Conservation (phyloP, 1,140 invertebrate genomes). For the Ericerus pela region DNA sequence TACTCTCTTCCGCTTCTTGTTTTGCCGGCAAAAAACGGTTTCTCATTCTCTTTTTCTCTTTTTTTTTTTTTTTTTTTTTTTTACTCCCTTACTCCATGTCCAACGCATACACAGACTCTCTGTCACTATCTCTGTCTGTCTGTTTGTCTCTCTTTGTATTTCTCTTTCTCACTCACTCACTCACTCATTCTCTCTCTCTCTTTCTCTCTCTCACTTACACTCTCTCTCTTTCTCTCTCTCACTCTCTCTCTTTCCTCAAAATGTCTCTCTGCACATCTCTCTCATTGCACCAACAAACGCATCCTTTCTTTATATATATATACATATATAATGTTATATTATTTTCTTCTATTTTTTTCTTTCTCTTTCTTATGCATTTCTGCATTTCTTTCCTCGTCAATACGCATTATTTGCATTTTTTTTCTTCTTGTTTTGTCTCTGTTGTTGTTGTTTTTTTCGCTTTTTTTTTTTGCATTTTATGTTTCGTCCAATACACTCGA, state of each 20-base stretch:
- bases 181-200: too few species aligned
- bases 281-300: background rate
- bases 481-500: background rate
- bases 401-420: background rate
- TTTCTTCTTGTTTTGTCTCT: background rate
- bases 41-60: background rate
- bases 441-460: background rate
- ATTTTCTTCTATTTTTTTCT: too few species aligned
- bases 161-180: too few species aligned
- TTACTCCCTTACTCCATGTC: too few species aligned
- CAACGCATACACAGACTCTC: too few species aligned
- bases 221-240: background rate
- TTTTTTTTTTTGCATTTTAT: background rate
- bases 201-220: background rate
- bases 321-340: too few species aligned
- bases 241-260: too few species aligned
- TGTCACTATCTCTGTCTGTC: background rate
- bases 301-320: background rate
- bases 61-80: background rate
- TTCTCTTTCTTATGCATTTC: background rate
- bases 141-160: background rate
- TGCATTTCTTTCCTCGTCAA: background rate
- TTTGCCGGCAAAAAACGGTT: background rate
- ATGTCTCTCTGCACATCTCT: background rate
- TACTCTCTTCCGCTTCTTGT: background rate